Base-by-base conservation (phyloP, 2,888 invertebrate genomes). In the Lucinisca nassula region DNA sequence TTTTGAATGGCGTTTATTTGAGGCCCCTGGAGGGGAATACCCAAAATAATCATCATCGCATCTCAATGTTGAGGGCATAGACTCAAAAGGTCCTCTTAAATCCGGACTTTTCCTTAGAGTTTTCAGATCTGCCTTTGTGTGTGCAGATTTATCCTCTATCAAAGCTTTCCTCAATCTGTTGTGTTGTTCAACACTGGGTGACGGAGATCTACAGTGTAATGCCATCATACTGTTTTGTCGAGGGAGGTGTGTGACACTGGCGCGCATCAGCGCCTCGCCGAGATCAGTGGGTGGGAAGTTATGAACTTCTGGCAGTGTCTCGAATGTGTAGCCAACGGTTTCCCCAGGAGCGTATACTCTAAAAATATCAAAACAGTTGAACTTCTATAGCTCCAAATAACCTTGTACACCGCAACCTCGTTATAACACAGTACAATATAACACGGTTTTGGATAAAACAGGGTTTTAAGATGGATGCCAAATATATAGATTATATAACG, bases 321-420 rank as follows among this genome's bases (percentile, higher is more conserved):
- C 95, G 91, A 97, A 97, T 77, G 97, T 96, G 84, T 97, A 96
- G 76, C 97, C 96, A 97, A 97, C 95, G 95, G 97, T 97, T 94
- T 97, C 97, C 21, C 97, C 97, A 1, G 97, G 98, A 91, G 97
- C 97, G 90, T 97, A 97, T 79, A 98, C 97, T 87, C 96, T 96
- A 92, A 8, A 91, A 90, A 35, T 67, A 37, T 61, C 8, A 61
- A 30, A 61, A 40, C 40, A 40, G 8, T n/a, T n/a, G n/a, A n/a
- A n/a, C n/a, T n/a, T n/a, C n/a, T n/a, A n/a, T n/a, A n/a, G n/a
- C n/a, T n/a, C n/a, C n/a, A n/a, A n/a, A n/a, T n/a, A n/a, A n/a
- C n/a, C n/a, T n/a, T n/a, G n/a, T n/a, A n/a, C n/a, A n/a, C n/a
- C n/a, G n/a, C n/a, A n/a, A n/a, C n/a, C n/a, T n/a, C n/a, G n/a